phyloP scores from a whole-genome alignment of 2,797 vertebrate genomes.

The Bovichtus variegatus region DNA sequence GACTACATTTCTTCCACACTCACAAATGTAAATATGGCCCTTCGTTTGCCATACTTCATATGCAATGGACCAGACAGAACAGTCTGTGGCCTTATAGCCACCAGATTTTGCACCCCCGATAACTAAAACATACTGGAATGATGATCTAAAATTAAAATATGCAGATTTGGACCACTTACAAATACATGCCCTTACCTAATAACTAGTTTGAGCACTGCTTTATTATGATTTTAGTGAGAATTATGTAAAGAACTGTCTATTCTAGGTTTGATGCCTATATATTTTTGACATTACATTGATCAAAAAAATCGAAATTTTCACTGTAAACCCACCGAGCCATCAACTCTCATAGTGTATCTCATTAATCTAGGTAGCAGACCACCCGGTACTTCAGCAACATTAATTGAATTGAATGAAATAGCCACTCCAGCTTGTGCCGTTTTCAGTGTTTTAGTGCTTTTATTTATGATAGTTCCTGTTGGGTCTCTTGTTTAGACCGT shows the following conservation, averaged over 20 bases:
- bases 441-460: constrained; percentile 25
- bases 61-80: not conserved
- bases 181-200: not conserved
- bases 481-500: constrained; percentile 12
- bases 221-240: not conserved
- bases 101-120: not conserved
- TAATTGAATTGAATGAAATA: constrained; percentile 25
- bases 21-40: not conserved
- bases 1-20: not conserved
- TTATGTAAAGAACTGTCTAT: not conserved
- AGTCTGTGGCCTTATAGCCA: not conserved
- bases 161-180: not conserved
- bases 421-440: constrained; percentile 32
- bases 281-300: not conserved
- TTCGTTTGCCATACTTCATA: not conserved
- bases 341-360: constrained; percentile 15
- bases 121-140: not conserved
- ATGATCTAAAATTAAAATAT: not conserved
- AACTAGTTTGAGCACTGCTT: not conserved
- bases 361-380: not conserved
- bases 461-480: constrained; percentile 18
- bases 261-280: not conserved
- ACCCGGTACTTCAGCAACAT: constrained; percentile 22
- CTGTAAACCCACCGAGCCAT: constrained; percentile 1
- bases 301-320: not conserved